phyloP scores from a whole-genome alignment of 1,140 invertebrate genomes.

The Chironomus striatipennis region DNA sequence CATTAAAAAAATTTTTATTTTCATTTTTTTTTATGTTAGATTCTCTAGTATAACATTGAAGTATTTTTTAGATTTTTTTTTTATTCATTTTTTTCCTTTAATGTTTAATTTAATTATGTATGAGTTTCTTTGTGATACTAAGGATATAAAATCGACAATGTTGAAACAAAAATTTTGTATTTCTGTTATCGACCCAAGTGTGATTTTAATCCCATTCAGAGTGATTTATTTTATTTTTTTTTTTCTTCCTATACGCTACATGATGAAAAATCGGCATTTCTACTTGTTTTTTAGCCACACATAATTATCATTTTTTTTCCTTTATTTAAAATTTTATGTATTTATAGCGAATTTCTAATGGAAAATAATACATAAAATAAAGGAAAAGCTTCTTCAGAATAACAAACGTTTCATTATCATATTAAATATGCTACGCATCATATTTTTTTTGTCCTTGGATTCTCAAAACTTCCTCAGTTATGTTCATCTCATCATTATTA shows the following conservation, averaged over 20 bases:
- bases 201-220: too few species aligned
- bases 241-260: background rate
- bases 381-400: background rate
- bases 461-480: background rate
- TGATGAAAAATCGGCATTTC: constrained; percentile 7
- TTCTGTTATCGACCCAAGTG: too few species aligned
- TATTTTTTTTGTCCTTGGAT: background rate
- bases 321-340: too few species aligned
- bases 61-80: constrained; percentile 1
- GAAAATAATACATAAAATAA: constrained; percentile 2
- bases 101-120: constrained; percentile 17
- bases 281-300: background rate
- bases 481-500: background rate
- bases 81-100: background rate
- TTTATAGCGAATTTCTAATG: background rate
- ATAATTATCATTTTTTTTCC: background rate
- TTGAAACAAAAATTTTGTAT: too few species aligned
- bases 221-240: background rate
- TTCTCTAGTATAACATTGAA: constrained; percentile 22
- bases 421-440: background rate
- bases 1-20: background rate
- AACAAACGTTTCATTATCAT: background rate
- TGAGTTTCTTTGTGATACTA: constrained; percentile 5
- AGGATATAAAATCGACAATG: background rate
- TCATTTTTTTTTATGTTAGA: constrained; percentile 16